phyloP scores from a whole-genome alignment of 2,113 vertebrate species.

The Heptranchias perlo region DNA sequence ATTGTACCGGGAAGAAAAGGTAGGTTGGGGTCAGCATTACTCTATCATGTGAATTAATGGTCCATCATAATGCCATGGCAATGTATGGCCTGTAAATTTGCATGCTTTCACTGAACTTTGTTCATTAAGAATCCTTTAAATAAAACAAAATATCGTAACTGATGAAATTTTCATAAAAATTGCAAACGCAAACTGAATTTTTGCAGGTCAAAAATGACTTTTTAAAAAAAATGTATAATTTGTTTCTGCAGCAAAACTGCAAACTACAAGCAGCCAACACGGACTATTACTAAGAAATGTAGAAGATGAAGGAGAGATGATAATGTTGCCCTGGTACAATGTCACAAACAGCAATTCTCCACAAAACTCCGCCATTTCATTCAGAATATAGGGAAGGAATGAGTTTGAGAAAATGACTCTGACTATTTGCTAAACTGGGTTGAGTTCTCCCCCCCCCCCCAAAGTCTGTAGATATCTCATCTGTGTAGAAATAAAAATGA shows the following conservation, averaged over 20 bases:
- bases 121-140: neutral
- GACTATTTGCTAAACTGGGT: neutral
- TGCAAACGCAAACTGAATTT: neutral
- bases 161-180: neutral
- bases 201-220: neutral
- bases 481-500: conserved; percentile 3
- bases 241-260: neutral
- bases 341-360: neutral
- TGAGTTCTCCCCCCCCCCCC: neutral
- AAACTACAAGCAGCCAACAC: neutral
- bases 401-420: neutral
- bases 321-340: neutral
- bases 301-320: too few relatives aligned
- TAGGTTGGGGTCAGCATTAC: neutral
- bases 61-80: neutral
- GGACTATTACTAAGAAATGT: neutral
- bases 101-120: neutral
- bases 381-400: neutral
- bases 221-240: neutral
- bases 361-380: neutral
- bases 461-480: neutral
- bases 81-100: neutral
- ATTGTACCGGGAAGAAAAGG: neutral
- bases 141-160: neutral
- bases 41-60: neutral